These are phyloP conservation scores for Nannoperca australis DNA, from an alignment of 2,797 vertebrate genomes.

Conservation along the genomic window DNA sequence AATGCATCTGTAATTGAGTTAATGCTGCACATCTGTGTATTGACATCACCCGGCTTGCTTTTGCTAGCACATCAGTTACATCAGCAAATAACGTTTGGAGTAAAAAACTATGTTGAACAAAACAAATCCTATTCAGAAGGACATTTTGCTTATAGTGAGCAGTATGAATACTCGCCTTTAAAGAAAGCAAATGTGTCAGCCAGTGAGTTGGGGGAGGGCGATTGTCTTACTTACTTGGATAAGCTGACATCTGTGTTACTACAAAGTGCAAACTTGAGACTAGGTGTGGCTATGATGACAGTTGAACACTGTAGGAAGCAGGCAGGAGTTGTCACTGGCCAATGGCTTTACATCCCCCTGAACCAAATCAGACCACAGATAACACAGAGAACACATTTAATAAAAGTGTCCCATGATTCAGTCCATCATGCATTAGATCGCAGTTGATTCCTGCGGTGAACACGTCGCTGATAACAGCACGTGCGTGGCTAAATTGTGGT, in stretches of 20 bases:
- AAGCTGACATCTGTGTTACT: conserved; percentile 10
- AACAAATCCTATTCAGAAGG: background rate
- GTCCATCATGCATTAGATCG: background rate
- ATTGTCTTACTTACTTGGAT: background rate
- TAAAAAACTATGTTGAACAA: conserved; percentile 1
- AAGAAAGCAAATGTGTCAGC: background rate
- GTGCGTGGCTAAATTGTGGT: background rate
- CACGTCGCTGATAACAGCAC: background rate
- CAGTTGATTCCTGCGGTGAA: background rate
- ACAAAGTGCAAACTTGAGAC: conserved; percentile 24
- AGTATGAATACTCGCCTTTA: background rate
- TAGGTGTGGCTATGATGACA: conserved; percentile 17
- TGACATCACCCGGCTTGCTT: conserved; percentile 40
- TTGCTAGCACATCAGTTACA: conserved; percentile 15
- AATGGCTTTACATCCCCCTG: background rate
- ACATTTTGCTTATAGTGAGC: background rate
- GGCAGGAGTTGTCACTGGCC: background rate
- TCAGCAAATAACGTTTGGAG: conserved; percentile 18
- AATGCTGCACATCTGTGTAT: conserved; percentile 40
- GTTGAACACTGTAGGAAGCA: conserved; percentile 9
- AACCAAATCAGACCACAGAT: conserved; percentile 10
- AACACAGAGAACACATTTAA: conserved; percentile 1
- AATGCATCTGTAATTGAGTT: conserved; percentile 55
- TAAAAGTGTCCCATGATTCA: background rate
- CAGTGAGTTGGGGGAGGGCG: background rate